These are phyloP conservation scores for Boulengerochromis microlepis DNA, from an alignment of 2,113 vertebrate genomes.

Conservation along the genomic window DNA sequence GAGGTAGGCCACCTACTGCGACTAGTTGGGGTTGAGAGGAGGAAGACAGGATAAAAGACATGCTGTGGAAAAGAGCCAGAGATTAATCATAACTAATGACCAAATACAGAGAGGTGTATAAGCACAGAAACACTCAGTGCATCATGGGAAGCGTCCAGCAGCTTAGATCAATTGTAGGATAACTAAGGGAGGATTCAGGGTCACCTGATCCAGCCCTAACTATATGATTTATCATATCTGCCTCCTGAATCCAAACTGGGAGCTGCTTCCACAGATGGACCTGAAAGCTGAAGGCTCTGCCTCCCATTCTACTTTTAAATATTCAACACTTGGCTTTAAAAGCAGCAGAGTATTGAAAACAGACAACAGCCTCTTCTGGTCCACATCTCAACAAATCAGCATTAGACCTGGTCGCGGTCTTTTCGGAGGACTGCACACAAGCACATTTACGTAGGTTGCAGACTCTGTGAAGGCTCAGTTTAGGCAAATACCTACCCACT, in stretches of 20 bases:
- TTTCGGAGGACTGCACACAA: neutral
- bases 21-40: accelerated
- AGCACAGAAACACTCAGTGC: neutral
- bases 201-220: neutral
- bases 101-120: neutral
- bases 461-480: accelerated
- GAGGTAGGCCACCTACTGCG: accelerated
- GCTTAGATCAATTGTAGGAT: neutral
- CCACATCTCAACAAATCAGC: neutral
- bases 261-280: neutral
- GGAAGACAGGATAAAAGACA: accelerated
- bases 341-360: neutral
- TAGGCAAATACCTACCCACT: neutral
- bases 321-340: accelerated
- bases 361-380: neutral
- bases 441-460: accelerated
- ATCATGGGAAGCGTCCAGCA: neutral
- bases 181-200: neutral
- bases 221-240: neutral
- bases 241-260: neutral
- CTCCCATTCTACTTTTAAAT: neutral
- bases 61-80: neutral
- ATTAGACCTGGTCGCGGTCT: accelerated
- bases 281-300: neutral
- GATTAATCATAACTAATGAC: neutral